phyloP scores from a whole-genome alignment of 2,888 invertebrate genomes.

The Rotaria socialis region DNA sequence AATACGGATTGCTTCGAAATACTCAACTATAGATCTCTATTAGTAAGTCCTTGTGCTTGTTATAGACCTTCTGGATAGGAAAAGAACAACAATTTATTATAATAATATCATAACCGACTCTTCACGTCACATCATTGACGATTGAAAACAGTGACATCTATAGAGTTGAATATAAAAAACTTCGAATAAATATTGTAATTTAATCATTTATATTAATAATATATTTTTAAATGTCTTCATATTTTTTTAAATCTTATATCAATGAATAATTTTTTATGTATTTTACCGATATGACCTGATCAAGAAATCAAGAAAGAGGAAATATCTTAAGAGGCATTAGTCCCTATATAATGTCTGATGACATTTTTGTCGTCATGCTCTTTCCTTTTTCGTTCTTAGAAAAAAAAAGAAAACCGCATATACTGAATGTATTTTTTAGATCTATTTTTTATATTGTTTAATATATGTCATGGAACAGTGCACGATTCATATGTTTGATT shows the following conservation, averaged over 20 bases:
- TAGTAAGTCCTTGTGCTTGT: no score
- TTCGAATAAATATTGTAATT: neutral
- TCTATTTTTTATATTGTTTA: slow-evolving; percentile 29
- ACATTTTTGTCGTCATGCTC: slow-evolving; percentile 19
- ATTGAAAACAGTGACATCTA: neutral
- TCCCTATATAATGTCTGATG: neutral
- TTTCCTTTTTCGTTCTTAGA: slow-evolving; percentile 6
- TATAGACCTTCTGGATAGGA: no score
- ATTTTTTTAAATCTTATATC: neutral
- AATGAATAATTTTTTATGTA: neutral
- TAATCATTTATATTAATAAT: neutral
- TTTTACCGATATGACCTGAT: slow-evolving; percentile 15
- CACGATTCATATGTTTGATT: neutral
- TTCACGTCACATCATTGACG: neutral
- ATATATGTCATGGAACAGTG: slow-evolving; percentile 35
- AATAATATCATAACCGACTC: neutral
- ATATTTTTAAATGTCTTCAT: neutral
- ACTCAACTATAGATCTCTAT: no score
- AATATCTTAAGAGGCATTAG: slow-evolving; percentile 11
- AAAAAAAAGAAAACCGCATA: neutral
- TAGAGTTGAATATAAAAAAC: neutral
- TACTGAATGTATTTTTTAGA: neutral
- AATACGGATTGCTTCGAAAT: no score
- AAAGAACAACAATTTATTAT: neutral
- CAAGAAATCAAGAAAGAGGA: neutral